Base-by-base conservation (phyloP, 2,113 vertebrate species). In the Anolis carolinensis region DNA sequence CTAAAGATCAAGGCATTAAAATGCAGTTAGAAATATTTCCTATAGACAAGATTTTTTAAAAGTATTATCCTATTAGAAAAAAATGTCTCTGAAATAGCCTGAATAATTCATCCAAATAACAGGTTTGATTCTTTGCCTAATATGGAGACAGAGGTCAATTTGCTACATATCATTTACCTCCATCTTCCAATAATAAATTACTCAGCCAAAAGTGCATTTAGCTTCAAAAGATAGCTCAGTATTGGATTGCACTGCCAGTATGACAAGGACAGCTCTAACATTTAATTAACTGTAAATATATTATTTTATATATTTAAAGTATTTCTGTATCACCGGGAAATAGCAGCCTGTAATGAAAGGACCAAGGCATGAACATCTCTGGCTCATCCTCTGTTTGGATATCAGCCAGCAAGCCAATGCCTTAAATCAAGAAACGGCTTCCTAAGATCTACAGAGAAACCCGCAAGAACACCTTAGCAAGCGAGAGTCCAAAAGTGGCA, bases 171-270 rank as follows among this genome's bases (percentile, higher is more conserved):
- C 16, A 36, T 27, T 30, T 65, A 50, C 50, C 50, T 30, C 36
- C n/a, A 34, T 81, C 21, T 86, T 65, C 21, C 21, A 73, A 59
- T 73, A 55, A 86, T 81, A 86, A 74, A 74, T 67, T 52, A 73
- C 39, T 25, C 16, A 71, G 18, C 84, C 39, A 85, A 55, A 85
- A 79, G 25, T 30, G 32, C 27, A 9, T 70, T 70, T 71, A 59
- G 23, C 68, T 79, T 21, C n/a, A 48, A 50, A 84, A 76, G 21
- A 20, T 11, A 81, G 34, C 20, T 79, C 27, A 81, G 0, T 36
- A 72, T 36, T 81, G 44, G 39, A 86, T 50, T 50, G 21, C 67
- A 4, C 23, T 74, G 71, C 48, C 7, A 67, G 59, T 20, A 27
- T 21, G 50, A 65, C 70, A 30, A 86, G 23, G 27, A 21, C 23